Conservation (phyloP, 1,140 invertebrate species). For the Lordiphosa clarofinis region DNA sequence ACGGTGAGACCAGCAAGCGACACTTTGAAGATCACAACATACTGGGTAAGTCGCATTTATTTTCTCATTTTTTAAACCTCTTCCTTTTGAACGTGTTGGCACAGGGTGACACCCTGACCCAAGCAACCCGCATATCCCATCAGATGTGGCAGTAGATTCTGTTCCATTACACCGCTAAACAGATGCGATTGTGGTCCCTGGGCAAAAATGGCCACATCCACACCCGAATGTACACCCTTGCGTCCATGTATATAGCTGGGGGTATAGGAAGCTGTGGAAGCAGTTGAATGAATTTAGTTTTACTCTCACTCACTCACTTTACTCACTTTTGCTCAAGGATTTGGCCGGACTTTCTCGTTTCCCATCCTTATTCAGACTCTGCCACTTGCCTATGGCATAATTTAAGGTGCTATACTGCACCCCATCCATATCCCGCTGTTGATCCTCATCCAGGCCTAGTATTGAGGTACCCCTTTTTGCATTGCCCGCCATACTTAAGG, state of each 20-base stretch:
- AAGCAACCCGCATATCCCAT: conserved; percentile 85
- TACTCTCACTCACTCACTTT: conserved; percentile 45
- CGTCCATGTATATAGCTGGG: conserved; percentile 79
- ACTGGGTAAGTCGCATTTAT: conserved; percentile 42
- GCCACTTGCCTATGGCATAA: conserved; percentile 85
- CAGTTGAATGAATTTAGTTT: not conserved
- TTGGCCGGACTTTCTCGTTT: conserved; percentile 41
- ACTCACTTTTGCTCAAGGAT: conserved; percentile 46
- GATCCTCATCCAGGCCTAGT: conserved; percentile 79
- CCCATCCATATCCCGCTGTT: conserved; percentile 52
- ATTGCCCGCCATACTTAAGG: conserved; percentile 85
- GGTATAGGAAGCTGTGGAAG: conserved; percentile 64
- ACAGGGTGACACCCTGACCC: conserved; percentile 60
- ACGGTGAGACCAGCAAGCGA: conserved; percentile 46
- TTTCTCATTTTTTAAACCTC: conserved; percentile 3
- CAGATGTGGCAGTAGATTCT: conserved; percentile 87
- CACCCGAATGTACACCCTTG: conserved; percentile 84
- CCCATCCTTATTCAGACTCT: conserved; percentile 63
- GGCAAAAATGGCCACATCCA: conserved; percentile 85
- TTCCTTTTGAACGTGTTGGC: conserved; percentile 8
- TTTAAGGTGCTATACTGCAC: conserved; percentile 83
- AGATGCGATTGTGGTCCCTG: conserved; percentile 85
- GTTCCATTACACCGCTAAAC: conserved; percentile 87
- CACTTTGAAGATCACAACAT: conserved; percentile 78
- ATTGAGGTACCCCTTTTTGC: conserved; percentile 85